phyloP scores from a whole-genome alignment of 53 echinoderm and acorn worm species.

The Patiria pectinifera region DNA sequence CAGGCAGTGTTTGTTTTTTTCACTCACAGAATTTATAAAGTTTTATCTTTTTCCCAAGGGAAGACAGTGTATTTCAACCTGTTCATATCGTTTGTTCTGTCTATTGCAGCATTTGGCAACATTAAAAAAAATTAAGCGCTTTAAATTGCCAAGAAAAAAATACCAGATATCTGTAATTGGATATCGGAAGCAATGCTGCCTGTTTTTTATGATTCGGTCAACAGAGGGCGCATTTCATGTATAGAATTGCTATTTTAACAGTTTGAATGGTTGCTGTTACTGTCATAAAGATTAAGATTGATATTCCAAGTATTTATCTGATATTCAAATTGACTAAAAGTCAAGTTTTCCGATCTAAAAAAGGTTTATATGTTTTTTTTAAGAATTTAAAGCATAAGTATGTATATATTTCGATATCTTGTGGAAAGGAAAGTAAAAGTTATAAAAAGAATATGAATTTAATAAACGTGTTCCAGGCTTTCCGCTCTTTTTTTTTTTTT shows the following conservation, averaged over 20 bases:
- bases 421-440: neutral
- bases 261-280: neutral
- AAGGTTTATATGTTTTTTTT: neutral
- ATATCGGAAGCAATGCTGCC: too few species aligned
- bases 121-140: too few species aligned
- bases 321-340: neutral
- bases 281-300: neutral
- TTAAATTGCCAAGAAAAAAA: too few species aligned
- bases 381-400: neutral
- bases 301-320: neutral
- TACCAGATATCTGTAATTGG: too few species aligned
- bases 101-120: too few species aligned
- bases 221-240: neutral
- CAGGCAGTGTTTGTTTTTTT: neutral
- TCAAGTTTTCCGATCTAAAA: neutral
- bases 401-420: neutral
- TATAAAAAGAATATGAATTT: neutral
- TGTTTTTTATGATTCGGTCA: neutral
- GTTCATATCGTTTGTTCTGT: too few species aligned
- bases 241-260: neutral
- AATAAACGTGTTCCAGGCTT: neutral
- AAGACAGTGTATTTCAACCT: too few species aligned
- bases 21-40: too few species aligned
- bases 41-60: too few species aligned
- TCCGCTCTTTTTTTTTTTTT: neutral